Percentiles rank a stretch among this genome's conserved stretches.
phyloP scores from a whole-genome alignment of 1,140 invertebrate species.

The Drosophila murphyi region DNA sequence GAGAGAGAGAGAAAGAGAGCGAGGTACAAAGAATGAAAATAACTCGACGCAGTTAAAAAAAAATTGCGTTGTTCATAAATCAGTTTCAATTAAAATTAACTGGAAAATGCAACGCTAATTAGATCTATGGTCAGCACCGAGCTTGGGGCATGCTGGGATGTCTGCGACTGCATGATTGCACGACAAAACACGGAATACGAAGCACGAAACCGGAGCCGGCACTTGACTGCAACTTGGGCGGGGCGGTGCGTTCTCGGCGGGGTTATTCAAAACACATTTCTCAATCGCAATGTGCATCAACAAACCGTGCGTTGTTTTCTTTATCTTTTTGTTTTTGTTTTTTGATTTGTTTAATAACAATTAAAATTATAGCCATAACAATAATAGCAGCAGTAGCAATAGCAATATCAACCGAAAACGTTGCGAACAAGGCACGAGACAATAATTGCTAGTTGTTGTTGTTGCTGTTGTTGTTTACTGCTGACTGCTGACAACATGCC shows the following conservation, averaged over 20 bases:
- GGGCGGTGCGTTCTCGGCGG: constrained; percentile 2
- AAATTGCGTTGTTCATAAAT: constrained; percentile 78
- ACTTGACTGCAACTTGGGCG: constrained; percentile 18
- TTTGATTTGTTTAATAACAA: constrained; percentile 46
- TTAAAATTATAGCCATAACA: constrained; percentile 31
- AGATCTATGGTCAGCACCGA: constrained; percentile 64
- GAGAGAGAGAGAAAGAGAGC: neutral
- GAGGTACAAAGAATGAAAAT: neutral
- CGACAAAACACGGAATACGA: neutral
- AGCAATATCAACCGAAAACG: constrained; percentile 24
- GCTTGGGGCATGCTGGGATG: neutral
- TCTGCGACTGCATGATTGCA: neutral
- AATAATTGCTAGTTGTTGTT: constrained; percentile 55
- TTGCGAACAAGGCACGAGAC: constrained; percentile 23
- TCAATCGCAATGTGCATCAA: too few species aligned
- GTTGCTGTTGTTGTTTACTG: constrained; percentile 42
- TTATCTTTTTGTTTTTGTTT: too few species aligned
- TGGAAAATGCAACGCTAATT: constrained; percentile 77
- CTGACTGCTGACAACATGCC: constrained; percentile 16
- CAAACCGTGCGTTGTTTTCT: too few species aligned
- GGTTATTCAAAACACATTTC: too few species aligned
- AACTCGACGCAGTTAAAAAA: constrained; percentile 37
- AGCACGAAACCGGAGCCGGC: constrained; percentile 24
- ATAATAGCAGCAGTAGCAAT: neutral
- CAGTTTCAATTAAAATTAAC: constrained; percentile 81